Percentiles rank a stretch among this genome's conserved stretches.
Conservation (phyloP, 2,888 invertebrate genomes). For the Choristoneura rosaceana region DNA sequence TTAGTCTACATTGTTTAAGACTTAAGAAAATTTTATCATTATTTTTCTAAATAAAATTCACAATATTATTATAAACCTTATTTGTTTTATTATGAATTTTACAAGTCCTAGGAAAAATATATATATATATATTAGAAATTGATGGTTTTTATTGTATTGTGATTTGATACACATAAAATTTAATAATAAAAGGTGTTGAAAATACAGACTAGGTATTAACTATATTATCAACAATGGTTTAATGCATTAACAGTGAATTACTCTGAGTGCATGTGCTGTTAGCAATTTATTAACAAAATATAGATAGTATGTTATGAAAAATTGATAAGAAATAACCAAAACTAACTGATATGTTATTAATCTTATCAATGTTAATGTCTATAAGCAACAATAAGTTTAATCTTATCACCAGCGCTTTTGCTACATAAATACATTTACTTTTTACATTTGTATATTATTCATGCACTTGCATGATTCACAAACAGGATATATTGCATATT, state of each 20-base stretch:
- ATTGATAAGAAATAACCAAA: slow-evolving; percentile 19
- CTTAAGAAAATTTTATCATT: background rate
- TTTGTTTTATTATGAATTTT: no score
- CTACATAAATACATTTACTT: slow-evolving; percentile 30
- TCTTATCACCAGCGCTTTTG: slow-evolving; percentile 41
- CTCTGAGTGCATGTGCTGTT: background rate
- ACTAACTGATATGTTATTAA: slow-evolving; percentile 25
- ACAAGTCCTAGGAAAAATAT: no score
- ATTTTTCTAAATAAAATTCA: background rate
- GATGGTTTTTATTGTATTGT: no score
- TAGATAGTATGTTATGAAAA: background rate
- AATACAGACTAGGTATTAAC: background rate
- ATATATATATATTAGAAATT: no score
- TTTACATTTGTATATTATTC: slow-evolving; percentile 22
- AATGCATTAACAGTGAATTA: background rate
- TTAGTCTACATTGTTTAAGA: background rate
- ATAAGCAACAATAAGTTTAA: slow-evolving; percentile 40
- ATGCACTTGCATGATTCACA: slow-evolving; percentile 2
- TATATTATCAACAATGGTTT: background rate
- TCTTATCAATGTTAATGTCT: slow-evolving; percentile 40
- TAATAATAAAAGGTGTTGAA: no score
- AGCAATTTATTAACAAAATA: background rate
- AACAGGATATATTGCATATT: slow-evolving; percentile 18
- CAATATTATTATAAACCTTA: no score
- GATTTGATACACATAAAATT: no score